phyloP scores from a whole-genome alignment of 2,113 vertebrate genomes.

The Prochilodus magdalenae region DNA sequence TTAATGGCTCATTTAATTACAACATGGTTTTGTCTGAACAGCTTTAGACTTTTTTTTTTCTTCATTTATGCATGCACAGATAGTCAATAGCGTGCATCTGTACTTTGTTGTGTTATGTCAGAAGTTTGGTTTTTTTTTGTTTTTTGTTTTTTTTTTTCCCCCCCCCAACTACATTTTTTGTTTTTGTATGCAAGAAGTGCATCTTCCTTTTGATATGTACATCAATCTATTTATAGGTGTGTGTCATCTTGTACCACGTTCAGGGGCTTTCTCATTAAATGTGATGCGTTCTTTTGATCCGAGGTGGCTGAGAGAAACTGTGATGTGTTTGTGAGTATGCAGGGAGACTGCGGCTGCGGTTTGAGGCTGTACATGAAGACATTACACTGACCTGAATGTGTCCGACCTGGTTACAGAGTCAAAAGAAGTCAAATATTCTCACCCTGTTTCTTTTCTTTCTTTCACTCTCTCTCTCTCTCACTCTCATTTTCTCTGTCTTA shows the following conservation, averaged over 20 bases:
- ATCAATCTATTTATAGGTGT: not conserved
- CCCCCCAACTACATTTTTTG: not conserved
- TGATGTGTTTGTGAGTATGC: conserved; percentile 39
- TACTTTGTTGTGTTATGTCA: not conserved
- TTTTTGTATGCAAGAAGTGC: not conserved
- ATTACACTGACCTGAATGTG: conserved; percentile 68
- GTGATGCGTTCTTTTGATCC: conserved; percentile 21
- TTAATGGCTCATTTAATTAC: not conserved
- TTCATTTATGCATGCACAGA: too few species aligned
- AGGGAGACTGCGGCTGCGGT: conserved; percentile 40
- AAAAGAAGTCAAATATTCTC: conserved; percentile 43
- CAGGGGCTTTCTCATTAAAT: not conserved
- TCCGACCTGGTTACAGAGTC: conserved; percentile 68
- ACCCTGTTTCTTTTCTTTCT: conserved; percentile 16
- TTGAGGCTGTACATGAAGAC: conserved; percentile 52
- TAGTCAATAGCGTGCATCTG: too few species aligned
- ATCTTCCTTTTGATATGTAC: not conserved
- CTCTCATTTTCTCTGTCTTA: not conserved
- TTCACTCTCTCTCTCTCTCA: conserved; percentile 19
- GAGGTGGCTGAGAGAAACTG: not conserved
- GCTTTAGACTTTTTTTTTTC: not conserved
- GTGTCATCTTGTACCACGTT: not conserved
- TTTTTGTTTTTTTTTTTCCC: not conserved
- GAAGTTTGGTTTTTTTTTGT: too few species aligned
- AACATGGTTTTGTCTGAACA: not conserved